Conservation (phyloP, 1,140 invertebrate species). For the Eumeta japonica region DNA sequence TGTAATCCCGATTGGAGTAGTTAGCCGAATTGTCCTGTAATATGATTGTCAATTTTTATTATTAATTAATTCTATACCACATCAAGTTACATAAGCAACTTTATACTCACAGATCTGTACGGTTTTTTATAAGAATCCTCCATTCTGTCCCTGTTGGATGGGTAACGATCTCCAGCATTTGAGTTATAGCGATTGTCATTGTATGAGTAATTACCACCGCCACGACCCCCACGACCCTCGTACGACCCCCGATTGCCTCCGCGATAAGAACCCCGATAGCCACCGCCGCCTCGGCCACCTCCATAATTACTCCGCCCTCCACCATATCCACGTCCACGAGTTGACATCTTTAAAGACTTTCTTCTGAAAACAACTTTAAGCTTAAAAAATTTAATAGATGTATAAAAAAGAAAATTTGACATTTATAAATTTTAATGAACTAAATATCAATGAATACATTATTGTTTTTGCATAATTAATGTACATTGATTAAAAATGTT, state of each 20-base stretch:
- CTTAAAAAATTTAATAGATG: too few relatives aligned
- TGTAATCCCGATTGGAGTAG: constrained; percentile 49
- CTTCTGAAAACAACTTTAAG: too few relatives aligned
- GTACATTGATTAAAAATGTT: too few relatives aligned
- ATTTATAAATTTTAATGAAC: too few relatives aligned
- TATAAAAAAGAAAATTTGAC: too few relatives aligned
- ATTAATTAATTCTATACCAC: constrained; percentile 4
- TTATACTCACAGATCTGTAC: constrained; percentile 47
- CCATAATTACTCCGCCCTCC: constrained; percentile 43
- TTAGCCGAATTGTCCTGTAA: constrained; percentile 36
- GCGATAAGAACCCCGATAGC: constrained; percentile 41
- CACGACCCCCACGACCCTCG: constrained; percentile 37
- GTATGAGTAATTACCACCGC: constrained; percentile 34
- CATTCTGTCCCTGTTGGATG: constrained; percentile 41
- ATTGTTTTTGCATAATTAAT: too few relatives aligned
- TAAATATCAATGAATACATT: too few relatives aligned
- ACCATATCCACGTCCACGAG: constrained; percentile 41
- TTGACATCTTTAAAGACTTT: constrained; percentile 40
- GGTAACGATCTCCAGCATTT: constrained; percentile 36
- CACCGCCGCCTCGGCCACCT: constrained; percentile 33
- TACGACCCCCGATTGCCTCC: constrained; percentile 40
- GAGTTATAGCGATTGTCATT: constrained; percentile 42
- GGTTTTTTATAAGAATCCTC: constrained; percentile 52
- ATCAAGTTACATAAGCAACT: constrained; percentile 3
- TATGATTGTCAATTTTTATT: constrained; percentile 8